Conservation (phyloP, 2,797 vertebrate species). For the Luscinia megarhynchos region DNA sequence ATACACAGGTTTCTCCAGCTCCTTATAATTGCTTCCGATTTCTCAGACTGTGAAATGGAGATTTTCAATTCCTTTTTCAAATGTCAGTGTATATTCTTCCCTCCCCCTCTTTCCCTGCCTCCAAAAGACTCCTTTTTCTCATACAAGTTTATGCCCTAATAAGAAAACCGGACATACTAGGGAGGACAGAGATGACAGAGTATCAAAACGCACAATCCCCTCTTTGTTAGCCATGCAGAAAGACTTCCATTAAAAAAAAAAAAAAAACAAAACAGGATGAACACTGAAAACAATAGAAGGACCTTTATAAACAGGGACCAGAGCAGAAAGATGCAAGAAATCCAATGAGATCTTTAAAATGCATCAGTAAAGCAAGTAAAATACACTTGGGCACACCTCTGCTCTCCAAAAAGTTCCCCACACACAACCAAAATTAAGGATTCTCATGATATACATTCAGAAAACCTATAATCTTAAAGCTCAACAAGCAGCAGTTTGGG, state of each 20-base stretch:
- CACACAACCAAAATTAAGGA: not conserved
- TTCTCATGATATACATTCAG: not conserved
- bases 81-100: constrained; percentile 26
- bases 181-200: constrained; percentile 65
- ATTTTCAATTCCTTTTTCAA: constrained; percentile 39
- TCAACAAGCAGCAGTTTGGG: not conserved
- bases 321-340: constrained; percentile 2
- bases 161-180: constrained; percentile 55
- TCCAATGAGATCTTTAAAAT: not conserved
- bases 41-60: not conserved
- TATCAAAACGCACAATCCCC: constrained; percentile 44
- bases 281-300: constrained; percentile 56
- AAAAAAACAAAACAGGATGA: constrained; percentile 9
- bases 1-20: not conserved
- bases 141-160: constrained; percentile 29
- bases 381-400: not conserved
- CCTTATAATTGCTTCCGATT: not conserved
- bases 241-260: not conserved
- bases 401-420: not conserved
- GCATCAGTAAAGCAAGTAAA: not conserved
- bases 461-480: not conserved
- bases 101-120: constrained; percentile 3
- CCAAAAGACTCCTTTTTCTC: constrained; percentile 49
- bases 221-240: constrained; percentile 64
- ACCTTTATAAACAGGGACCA: constrained; percentile 38